Evolutionary conservation across 2,113 vertebrate species (phyloP), one percentile per base, ranked within the genome.

Genomic region (Poeciliopsis retropinna): DNA sequence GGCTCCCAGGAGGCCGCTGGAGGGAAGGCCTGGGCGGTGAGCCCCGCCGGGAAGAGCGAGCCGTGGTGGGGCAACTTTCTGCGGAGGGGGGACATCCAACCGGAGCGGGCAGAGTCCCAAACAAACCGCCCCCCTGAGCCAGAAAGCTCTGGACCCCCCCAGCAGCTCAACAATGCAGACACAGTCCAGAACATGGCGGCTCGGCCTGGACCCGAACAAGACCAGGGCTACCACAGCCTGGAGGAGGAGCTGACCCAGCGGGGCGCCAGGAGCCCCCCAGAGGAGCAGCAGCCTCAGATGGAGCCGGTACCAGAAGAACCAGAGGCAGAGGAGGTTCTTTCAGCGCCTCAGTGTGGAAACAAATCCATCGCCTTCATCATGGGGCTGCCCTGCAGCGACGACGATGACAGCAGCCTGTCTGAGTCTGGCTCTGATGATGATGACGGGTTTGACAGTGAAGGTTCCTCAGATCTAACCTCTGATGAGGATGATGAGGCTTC

Each of bases 321-420:
- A 1, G 15, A 8, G 10, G 17, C 70, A 3, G 27, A 64, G 22
- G 73, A 34, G 44, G 31, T 0, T 28, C 80, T 88, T 0, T 0
- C 79, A 31, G 68, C 87, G 2, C 95, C 95, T 0, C 85, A 64
- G 0, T 98, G 97, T 64, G 92, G 92, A 2, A 99, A 99, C 89
- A 96, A 93, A 65, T 29, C 94, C 14, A 99, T 99, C n/a, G 95
- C 96, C 69, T 99, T 95, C 83, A 99, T 99, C 83, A 94, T 99
- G 89, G 97, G 98, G 17, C 95, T 95, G 44, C 91, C 90, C 5
- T 93, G 92, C 75, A 97, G 96, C 0, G 96, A 90, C 1, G 87
- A 90, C 1, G 87, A 90, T 0, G 77, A 89, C 2, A 88, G 92
- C 67, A 91, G 90, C 39, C 96, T 76, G 27, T 93, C 92, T 1